Evolutionary conservation across 2,797 vertebrate species (phyloP).

Genomic region (Tiaroga cobitis): DNA sequence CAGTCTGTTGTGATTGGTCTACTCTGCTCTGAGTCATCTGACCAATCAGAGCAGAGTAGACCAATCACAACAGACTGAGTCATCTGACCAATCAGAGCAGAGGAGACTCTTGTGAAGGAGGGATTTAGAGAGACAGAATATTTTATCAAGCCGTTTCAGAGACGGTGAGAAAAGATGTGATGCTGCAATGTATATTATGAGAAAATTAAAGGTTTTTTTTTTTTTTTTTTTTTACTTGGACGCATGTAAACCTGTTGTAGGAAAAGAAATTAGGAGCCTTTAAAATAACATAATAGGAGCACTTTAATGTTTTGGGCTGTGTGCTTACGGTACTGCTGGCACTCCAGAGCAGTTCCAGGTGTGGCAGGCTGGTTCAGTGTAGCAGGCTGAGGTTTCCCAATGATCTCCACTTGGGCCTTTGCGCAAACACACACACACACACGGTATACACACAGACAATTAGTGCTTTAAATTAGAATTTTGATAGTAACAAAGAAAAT

Average conservation of each 20-base stretch:
- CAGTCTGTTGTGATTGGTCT: too few relatives aligned
- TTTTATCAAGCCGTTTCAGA: too few relatives aligned
- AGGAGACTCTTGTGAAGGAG: too few relatives aligned
- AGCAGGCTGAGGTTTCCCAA: conserved; percentile 80
- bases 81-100: too few relatives aligned
- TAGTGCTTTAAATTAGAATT: not conserved
- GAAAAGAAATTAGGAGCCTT: not conserved
- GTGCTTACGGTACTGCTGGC: conserved; percentile 80
- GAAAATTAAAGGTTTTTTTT: too few relatives aligned
- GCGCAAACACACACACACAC: not conserved
- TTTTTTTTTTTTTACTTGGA: not conserved
- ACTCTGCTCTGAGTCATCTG: too few relatives aligned
- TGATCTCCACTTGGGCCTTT: conserved; percentile 67
- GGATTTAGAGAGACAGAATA: too few relatives aligned
- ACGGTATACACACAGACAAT: not conserved
- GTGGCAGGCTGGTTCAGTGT: conserved; percentile 73
- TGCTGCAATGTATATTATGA: too few relatives aligned
- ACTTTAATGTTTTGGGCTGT: not conserved
- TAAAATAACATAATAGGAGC: not conserved
- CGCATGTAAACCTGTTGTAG: not conserved
- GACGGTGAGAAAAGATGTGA: too few relatives aligned
- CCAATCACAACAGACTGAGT: too few relatives aligned
- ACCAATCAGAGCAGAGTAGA: too few relatives aligned
- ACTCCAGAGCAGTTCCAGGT: conserved; percentile 78
- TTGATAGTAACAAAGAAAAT: not conserved